These are phyloP conservation scores for Drosophila lacteicornis DNA, from an alignment of 1,140 invertebrate species.

Conservation along the genomic window DNA sequence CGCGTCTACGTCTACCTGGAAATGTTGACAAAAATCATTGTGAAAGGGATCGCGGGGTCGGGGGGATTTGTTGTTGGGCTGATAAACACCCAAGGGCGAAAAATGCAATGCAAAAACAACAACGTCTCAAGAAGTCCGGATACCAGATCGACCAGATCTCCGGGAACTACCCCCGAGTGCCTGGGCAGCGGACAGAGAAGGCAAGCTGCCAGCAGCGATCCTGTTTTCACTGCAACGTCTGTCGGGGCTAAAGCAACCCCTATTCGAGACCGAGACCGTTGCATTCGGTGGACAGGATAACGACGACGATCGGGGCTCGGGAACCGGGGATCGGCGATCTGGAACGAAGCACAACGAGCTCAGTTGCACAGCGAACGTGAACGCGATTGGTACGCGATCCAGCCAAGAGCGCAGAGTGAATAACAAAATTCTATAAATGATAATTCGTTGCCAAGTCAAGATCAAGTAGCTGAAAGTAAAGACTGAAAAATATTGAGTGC, in stretches of 20 bases:
- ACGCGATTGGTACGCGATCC: slow-evolving; percentile 58
- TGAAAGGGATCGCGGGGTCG: slow-evolving; percentile 63
- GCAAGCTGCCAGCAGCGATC: slow-evolving; percentile 27
- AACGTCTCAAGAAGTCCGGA: slow-evolving; percentile 57
- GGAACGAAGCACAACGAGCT: slow-evolving; percentile 67
- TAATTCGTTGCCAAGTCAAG: slow-evolving; percentile 28
- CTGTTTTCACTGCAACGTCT: slow-evolving; percentile 46
- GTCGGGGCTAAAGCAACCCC: slow-evolving; percentile 60
- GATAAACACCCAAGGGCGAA: slow-evolving; percentile 63
- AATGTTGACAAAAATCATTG: slow-evolving; percentile 79
- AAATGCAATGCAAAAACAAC: slow-evolving; percentile 76
- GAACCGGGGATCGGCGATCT: slow-evolving; percentile 70
- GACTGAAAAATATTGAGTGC: slow-evolving; percentile 51
- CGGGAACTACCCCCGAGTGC: slow-evolving; percentile 39
- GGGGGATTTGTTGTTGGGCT: slow-evolving; percentile 63
- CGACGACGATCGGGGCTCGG: slow-evolving; percentile 41
- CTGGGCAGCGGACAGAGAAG: slow-evolving; percentile 3
- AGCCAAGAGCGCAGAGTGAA: slow-evolving; percentile 31
- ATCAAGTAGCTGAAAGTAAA: slow-evolving; percentile 17
- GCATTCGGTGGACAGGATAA: slow-evolving; percentile 67
- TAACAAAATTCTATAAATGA: slow-evolving; percentile 29
- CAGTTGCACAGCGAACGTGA: slow-evolving; percentile 76
- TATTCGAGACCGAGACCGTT: slow-evolving; percentile 33
- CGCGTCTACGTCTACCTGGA: slow-evolving; percentile 54
- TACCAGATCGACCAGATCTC: slow-evolving; percentile 7